Evolutionary conservation across 2,888 invertebrate species (phyloP).

Genomic region (Drosophila niveifrons): DNA sequence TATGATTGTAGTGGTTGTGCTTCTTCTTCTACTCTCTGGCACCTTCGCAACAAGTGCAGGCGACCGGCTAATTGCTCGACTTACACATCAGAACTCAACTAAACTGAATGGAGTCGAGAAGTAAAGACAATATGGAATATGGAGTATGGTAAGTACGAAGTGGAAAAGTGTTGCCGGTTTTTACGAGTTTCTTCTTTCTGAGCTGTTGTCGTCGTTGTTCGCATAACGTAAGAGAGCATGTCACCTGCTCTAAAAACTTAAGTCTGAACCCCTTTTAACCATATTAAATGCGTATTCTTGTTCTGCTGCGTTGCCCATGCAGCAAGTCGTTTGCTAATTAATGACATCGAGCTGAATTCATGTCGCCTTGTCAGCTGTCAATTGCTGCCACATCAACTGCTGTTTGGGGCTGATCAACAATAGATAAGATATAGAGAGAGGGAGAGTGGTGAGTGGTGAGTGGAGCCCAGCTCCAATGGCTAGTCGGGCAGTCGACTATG

Average conservation of each 20-base stretch:
- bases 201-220: neutral
- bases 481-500: conserved; percentile 22
- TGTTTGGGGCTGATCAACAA: conserved; percentile 10
- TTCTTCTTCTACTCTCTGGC: conserved; percentile 33
- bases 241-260: conserved; percentile 60
- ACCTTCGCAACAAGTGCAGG: conserved; percentile 53
- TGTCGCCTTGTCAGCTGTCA: conserved; percentile 38
- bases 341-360: conserved; percentile 26
- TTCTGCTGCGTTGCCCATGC: conserved; percentile 72
- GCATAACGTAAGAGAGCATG: conserved; percentile 44
- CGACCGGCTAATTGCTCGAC: conserved; percentile 45
- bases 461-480: neutral
- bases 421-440: neutral
- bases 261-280: conserved; percentile 12
- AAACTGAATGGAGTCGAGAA: conserved; percentile 10
- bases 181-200: neutral
- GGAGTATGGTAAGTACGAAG: conserved; percentile 2
- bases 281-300: conserved; percentile 37
- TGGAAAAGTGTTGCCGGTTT: conserved; percentile 34
- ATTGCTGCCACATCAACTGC: conserved; percentile 27
- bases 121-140: conserved; percentile 22
- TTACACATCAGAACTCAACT: conserved; percentile 39
- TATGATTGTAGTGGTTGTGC: neutral
- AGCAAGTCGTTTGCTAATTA: conserved; percentile 53
- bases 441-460: too few species aligned